Percentiles rank a stretch among this genome's conserved stretches.
Conservation (phyloP, 2,797 vertebrate species). For the Emys orbicularis region DNA sequence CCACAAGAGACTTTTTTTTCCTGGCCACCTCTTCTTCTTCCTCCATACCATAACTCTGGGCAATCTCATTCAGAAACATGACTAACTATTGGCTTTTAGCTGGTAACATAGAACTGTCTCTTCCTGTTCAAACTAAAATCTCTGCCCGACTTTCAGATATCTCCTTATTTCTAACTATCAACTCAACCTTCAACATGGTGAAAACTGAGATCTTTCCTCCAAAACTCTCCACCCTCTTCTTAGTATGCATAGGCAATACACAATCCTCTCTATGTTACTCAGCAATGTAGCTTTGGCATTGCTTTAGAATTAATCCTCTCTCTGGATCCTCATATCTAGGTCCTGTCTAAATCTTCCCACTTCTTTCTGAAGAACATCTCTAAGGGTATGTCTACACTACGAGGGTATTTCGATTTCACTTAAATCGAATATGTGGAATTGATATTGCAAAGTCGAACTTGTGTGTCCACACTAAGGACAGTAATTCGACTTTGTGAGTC, state of each 20-base stretch:
- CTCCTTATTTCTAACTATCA: neutral
- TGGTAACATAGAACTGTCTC: neutral
- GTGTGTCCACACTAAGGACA: too few relatives aligned
- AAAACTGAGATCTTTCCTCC: neutral
- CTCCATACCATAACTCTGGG: neutral
- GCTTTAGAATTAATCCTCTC: too few relatives aligned
- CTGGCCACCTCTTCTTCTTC: neutral
- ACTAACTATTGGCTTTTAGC: neutral
- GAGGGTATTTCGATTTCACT: too few relatives aligned
- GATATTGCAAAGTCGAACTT: too few relatives aligned
- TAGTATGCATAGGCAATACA: too few relatives aligned
- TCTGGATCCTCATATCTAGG: neutral
- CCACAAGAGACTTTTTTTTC: neutral
- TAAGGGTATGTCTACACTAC: too few relatives aligned
- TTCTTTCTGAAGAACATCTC: neutral
- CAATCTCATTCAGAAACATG: neutral
- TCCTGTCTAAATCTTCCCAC: neutral
- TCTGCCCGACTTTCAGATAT: neutral
- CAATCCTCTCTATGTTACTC: too few relatives aligned
- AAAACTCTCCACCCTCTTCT: too few relatives aligned
- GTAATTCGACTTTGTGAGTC: too few relatives aligned
- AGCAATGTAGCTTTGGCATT: too few relatives aligned
- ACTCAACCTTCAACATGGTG: neutral
- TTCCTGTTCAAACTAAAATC: neutral
- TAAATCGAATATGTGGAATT: too few relatives aligned